Base-by-base conservation (phyloP, 2,888 invertebrate genomes). In the Cotesia congregata region DNA sequence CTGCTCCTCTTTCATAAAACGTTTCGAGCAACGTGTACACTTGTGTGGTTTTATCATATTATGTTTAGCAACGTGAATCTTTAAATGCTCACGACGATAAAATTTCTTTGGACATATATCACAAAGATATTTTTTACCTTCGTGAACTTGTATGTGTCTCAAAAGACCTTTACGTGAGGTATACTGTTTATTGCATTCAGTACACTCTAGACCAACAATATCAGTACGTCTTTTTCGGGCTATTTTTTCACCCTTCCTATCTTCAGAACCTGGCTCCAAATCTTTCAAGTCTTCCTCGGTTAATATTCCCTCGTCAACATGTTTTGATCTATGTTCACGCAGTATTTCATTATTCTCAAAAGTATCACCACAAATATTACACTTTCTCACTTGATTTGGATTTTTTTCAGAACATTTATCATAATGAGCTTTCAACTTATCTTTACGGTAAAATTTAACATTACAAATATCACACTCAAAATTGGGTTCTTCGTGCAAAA, bases 31-130 rank as follows among this genome's bases (percentile, higher is more conserved):
- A 0, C 88, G 84, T 0, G 85, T 84, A 72, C 89, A 89, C 64
- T 89, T 89, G 79, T 88, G 88, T 0, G 89, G 89, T 61, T 89
- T 89, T 9, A 89, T 83, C 88, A 89, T 89, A 67, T 89, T 89
- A 77, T 89, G 89, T 69, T 89, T 89, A 0, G 89, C 89, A 0
- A 89, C 88, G 74, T 89, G 89, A 62, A 89, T 88, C 74, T 89
- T 89, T 4, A 89, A 77, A 67, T 89, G 89, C 69, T 89, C 89
- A 0, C 88, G 83, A 12, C 89, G 82, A 75, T 89, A 89, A 75
- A 89, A 89, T 75, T 89, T 89, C 79, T 89, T 89, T 2, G 89
- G 89, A 50, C 89, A 89, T 39, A 89, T 89, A 68, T 89, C 89
- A 68, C 89, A 89, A 0, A 89, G 81, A 41, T 89, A 89, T 70